Percentiles rank a stretch among this genome's conserved stretches.
These are phyloP conservation scores for Petromus typicus DNA, from an alignment of 2,113 vertebrate genomes.

Conservation along the genomic window DNA sequence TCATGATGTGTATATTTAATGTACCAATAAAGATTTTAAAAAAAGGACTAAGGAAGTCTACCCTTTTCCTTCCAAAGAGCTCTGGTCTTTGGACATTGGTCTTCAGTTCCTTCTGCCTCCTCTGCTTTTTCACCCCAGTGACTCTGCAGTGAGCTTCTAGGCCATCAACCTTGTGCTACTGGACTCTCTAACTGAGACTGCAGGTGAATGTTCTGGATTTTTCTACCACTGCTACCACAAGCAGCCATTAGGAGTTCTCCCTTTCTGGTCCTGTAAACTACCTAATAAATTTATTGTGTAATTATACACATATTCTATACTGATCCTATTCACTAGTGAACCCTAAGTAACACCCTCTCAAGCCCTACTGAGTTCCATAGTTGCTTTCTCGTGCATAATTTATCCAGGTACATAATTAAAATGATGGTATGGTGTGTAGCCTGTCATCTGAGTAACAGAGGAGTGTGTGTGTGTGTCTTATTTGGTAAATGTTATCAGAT, in stretches of 20 bases:
- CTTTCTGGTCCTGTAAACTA: background rate
- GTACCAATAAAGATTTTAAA: no score
- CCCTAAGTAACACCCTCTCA: background rate
- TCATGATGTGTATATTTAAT: no score
- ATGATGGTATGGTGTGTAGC: background rate
- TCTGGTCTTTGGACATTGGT: no score
- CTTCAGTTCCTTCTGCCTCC: background rate
- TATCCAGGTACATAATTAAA: constrained; percentile 65
- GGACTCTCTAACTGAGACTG: background rate
- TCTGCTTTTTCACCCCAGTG: background rate
- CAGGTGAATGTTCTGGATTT: background rate
- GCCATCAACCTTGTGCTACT: background rate
- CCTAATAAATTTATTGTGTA: background rate
- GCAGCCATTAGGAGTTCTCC: background rate
- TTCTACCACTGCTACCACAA: background rate
- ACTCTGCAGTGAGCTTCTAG: background rate
- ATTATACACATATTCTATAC: background rate
- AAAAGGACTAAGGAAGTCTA: background rate
- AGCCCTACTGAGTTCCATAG: background rate
- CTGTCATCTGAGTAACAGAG: background rate
- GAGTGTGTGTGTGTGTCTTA: background rate
- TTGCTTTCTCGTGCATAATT: background rate
- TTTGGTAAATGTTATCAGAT: constrained; percentile 24
- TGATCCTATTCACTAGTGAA: background rate
- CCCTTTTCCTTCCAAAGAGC: background rate